These are phyloP conservation scores for Chamaetylas fuelleborni DNA, from an alignment of 2,113 vertebrate genomes.

Conservation along the genomic window DNA sequence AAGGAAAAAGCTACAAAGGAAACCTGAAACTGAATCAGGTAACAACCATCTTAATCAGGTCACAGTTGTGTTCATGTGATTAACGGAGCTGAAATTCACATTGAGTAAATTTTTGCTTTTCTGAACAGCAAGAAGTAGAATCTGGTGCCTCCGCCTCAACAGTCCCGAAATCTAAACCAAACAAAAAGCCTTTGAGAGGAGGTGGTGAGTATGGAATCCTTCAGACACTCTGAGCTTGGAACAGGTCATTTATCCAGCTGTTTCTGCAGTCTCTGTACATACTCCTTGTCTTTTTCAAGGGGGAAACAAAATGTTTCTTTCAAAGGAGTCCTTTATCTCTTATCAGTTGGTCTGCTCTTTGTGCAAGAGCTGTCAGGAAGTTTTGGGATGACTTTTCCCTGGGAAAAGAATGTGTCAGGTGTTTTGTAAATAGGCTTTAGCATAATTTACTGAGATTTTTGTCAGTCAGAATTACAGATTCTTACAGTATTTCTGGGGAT, in stretches of 20 bases:
- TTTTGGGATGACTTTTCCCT: neutral
- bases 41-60: neutral
- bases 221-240: neutral
- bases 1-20: conserved; percentile 84
- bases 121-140: conserved; percentile 68
- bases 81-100: neutral
- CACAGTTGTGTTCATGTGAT: neutral
- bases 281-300: neutral
- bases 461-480: neutral
- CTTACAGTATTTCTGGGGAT: neutral
- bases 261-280: neutral
- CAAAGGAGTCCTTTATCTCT: neutral
- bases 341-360: neutral
- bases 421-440: neutral
- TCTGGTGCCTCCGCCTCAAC: conserved; percentile 71
- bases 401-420: neutral
- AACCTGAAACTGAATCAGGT: conserved; percentile 72
- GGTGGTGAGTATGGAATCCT: conserved; percentile 72
- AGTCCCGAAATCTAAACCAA: conserved; percentile 75
- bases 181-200: conserved; percentile 80
- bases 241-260: neutral
- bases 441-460: neutral
- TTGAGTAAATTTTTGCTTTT: conserved; percentile 1
- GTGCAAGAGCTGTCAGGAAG: neutral
- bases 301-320: neutral